These are phyloP conservation scores for Philonicus albiceps DNA, from an alignment of 2,888 invertebrate species.

Conservation along the genomic window DNA sequence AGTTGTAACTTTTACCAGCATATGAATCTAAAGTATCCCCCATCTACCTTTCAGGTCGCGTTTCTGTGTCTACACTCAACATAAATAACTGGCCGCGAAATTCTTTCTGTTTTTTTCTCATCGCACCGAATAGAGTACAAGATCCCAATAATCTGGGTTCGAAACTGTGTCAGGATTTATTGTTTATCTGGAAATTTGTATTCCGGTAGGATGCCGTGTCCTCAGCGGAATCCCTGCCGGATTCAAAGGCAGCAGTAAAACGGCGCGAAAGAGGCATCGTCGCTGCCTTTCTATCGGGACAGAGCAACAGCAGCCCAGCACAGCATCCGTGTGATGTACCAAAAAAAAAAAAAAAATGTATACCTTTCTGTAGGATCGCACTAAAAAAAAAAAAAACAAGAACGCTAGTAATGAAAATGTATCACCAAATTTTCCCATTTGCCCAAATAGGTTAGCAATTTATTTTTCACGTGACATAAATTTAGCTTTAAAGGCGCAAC, in stretches of 20 bases:
- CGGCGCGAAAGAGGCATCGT: background rate
- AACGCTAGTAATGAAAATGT: conserved; percentile 33
- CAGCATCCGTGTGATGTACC: background rate
- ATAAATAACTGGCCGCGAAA: background rate
- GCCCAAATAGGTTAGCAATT: conserved; percentile 39
- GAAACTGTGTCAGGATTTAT: conserved; percentile 31
- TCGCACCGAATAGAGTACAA: conserved; percentile 22
- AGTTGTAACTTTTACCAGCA: background rate
- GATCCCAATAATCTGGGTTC: conserved; percentile 22
- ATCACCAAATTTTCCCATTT: conserved; percentile 40
- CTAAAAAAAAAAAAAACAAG: background rate
- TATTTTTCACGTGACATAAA: conserved; percentile 42
- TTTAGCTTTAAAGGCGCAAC: conserved; percentile 37
- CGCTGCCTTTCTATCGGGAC: background rate
- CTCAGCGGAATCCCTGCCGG: background rate
- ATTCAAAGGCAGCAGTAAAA: background rate
- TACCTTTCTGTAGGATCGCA: background rate
- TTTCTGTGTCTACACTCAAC: background rate
- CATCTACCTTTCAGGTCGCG: background rate
- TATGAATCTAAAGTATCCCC: background rate
- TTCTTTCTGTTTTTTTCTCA: background rate
- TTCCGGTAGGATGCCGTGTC: conserved; percentile 1
- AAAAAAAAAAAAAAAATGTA: background rate
- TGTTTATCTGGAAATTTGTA: conserved; percentile 38
- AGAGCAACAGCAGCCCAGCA: background rate